Percentiles rank a stretch among this genome's conserved stretches.
These are phyloP conservation scores for Xiphophorus hellerii DNA, from an alignment of 2,113 vertebrate species.

Conservation along the genomic window DNA sequence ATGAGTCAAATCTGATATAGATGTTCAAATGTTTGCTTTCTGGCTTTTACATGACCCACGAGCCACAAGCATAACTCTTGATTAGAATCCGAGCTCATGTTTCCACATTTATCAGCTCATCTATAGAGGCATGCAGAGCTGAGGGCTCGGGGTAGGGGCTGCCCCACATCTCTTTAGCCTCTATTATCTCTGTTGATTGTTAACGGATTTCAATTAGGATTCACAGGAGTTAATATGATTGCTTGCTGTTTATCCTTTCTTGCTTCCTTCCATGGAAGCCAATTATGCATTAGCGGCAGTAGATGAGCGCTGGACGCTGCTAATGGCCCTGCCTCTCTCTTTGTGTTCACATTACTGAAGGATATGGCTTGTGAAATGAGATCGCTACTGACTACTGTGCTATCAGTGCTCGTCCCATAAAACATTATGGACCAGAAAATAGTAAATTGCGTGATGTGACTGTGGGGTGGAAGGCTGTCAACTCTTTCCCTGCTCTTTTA, in stretches of 20 bases:
- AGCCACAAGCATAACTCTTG: conserved; percentile 33
- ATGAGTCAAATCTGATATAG: conserved; percentile 4
- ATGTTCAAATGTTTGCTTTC: conserved; percentile 16
- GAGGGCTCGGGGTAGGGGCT: conserved; percentile 27
- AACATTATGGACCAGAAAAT: conserved; percentile 78
- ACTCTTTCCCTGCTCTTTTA: conserved; percentile 47
- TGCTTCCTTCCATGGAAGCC: conserved; percentile 68
- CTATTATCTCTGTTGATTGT: conserved; percentile 64
- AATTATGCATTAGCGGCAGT: conserved; percentile 71
- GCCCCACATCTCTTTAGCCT: conserved; percentile 39
- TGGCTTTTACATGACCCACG: conserved; percentile 6
- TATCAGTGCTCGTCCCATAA: conserved; percentile 74
- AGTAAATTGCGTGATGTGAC: conserved; percentile 72
- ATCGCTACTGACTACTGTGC: conserved; percentile 78
- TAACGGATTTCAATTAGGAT: conserved; percentile 75
- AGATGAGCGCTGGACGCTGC: conserved; percentile 68
- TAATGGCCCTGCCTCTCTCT: conserved; percentile 73
- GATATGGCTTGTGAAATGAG: conserved; percentile 83
- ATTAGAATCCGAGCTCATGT: conserved; percentile 44
- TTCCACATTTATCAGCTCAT: conserved; percentile 19
- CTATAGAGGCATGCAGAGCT: conserved; percentile 20
- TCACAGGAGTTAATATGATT: conserved; percentile 73
- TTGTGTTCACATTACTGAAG: conserved; percentile 80
- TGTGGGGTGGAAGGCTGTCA: conserved; percentile 65
- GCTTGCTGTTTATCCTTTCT: conserved; percentile 72